Percentiles rank a stretch among this genome's conserved stretches.
These are phyloP conservation scores for Oncorhynchus kisutch DNA, from an alignment of 2,113 vertebrate species.

Conservation along the genomic window DNA sequence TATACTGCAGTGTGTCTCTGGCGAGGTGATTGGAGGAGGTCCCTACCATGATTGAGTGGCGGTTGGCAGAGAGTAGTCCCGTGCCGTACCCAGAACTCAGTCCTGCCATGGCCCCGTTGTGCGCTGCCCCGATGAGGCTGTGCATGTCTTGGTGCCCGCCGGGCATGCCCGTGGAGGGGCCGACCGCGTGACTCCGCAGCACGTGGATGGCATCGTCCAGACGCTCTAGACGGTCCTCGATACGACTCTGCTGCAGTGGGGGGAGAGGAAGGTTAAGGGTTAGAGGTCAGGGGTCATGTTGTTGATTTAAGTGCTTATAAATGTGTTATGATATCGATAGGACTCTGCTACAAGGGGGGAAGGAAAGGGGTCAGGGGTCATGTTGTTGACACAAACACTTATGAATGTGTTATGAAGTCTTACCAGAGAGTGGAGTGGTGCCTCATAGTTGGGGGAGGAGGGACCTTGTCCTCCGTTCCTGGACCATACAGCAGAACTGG, in stretches of 20 bases:
- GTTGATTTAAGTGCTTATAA: no score
- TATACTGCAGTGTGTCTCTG: no score
- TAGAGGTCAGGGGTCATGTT: no score
- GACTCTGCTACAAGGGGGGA: no score
- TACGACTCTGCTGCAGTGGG: slow-evolving; percentile 87
- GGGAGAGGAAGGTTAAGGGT: background rate
- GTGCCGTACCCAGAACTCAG: slow-evolving; percentile 85
- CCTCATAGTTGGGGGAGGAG: slow-evolving; percentile 85
- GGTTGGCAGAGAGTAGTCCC: slow-evolving; percentile 86
- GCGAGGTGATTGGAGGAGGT: no score
- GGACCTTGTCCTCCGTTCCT: slow-evolving; percentile 84
- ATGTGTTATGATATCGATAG: no score
- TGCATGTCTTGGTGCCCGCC: slow-evolving; percentile 87
- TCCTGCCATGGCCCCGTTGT: slow-evolving; percentile 89
- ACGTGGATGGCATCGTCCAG: slow-evolving; percentile 96
- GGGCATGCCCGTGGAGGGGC: slow-evolving; percentile 83
- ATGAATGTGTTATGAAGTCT: slow-evolving; percentile 17
- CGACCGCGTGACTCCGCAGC: slow-evolving; percentile 91
- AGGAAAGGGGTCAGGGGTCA: no score
- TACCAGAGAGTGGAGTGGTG: slow-evolving; percentile 85
- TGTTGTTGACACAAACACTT: no score
- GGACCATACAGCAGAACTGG: slow-evolving; percentile 86
- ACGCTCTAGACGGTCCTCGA: slow-evolving; percentile 93
- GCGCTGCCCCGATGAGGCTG: slow-evolving; percentile 82
- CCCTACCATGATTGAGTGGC: slow-evolving; percentile 95